phyloP scores from a whole-genome alignment of 2,888 invertebrate genomes.

The Pollenia angustigena region DNA sequence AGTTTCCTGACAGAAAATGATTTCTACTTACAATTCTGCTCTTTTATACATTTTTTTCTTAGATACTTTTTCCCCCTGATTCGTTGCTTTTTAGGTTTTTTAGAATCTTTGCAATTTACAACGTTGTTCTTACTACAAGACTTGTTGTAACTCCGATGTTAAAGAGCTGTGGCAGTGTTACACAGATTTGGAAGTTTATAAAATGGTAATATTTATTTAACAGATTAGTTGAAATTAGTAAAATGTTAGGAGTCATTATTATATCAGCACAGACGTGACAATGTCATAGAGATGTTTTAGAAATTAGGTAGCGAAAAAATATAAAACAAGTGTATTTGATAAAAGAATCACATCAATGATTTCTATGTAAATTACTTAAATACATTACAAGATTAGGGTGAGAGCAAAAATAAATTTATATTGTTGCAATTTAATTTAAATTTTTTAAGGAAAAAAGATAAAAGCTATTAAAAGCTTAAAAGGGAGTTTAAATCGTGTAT shows the following conservation, averaged over 20 bases:
- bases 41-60: slow-evolving; percentile 23
- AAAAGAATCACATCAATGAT: background rate
- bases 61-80: background rate
- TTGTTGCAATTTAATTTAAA: too few relatives aligned
- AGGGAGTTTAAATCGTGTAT: too few relatives aligned
- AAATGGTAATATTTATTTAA: slow-evolving; percentile 67
- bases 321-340: background rate
- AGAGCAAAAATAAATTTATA: too few relatives aligned
- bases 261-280: slow-evolving; percentile 62
- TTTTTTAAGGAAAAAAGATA: too few relatives aligned
- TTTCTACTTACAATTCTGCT: slow-evolving; percentile 23
- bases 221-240: slow-evolving; percentile 67
- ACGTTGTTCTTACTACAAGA: background rate
- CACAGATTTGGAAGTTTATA: slow-evolving; percentile 68
- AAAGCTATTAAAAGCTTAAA: too few relatives aligned
- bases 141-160: background rate
- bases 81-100: background rate
- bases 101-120: slow-evolving; percentile 44
- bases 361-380: slow-evolving; percentile 21
- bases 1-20: slow-evolving; percentile 58
- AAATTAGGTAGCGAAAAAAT: background rate
- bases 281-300: slow-evolving; percentile 20
- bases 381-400: background rate
- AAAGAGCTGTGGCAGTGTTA: background rate
- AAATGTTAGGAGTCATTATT: slow-evolving; percentile 65